Evolutionary conservation across 2,888 invertebrate genomes (phyloP).

Genomic region (Cerastis leucographa): DNA sequence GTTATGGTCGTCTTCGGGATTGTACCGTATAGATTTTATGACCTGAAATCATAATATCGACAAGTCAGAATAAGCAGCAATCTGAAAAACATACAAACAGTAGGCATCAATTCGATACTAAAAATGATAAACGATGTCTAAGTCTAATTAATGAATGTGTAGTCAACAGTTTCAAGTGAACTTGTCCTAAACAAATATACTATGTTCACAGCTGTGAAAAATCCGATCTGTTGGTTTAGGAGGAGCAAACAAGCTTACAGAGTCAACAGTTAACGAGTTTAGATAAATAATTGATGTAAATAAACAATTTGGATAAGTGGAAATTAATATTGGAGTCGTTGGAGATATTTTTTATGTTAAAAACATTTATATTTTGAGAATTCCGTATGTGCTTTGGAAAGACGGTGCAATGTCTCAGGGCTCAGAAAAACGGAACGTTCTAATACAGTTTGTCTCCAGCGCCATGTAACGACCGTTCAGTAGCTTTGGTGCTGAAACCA

Average conservation of each 20-base stretch:
- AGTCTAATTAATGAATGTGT: slow-evolving; percentile 48
- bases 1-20: neutral
- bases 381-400: no score
- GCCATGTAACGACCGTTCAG: neutral
- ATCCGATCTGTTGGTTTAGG: slow-evolving; percentile 67
- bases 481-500: no score
- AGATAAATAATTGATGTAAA: slow-evolving; percentile 42
- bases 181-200: slow-evolving; percentile 66
- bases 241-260: slow-evolving; percentile 39
- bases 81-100: neutral
- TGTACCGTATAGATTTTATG: no score
- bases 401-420: no score
- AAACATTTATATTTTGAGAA: no score
- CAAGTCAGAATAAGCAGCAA: neutral
- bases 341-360: neutral
- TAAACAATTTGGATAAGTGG: slow-evolving; percentile 20
- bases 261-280: slow-evolving; percentile 45
- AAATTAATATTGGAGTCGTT: neutral
- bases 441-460: no score
- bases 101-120: neutral
- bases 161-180: slow-evolving; percentile 89
- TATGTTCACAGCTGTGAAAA: slow-evolving; percentile 60
- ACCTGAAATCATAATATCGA: neutral
- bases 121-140: slow-evolving; percentile 31
- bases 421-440: no score